phyloP scores from a whole-genome alignment of 2,113 vertebrate genomes.

The Pseudorectes ferrugineus region DNA sequence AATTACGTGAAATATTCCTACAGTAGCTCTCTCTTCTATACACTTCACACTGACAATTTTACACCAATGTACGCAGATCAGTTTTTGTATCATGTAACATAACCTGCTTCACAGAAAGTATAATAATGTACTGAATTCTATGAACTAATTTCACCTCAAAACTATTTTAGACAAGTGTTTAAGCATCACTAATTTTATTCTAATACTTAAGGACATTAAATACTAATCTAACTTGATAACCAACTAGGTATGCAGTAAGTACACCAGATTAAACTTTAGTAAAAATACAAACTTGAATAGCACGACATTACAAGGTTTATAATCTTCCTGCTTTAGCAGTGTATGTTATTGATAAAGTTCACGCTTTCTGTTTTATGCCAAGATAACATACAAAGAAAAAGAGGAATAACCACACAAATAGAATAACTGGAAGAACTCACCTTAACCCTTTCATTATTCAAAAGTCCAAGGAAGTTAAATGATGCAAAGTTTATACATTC shows the following conservation, averaged over 20 bases:
- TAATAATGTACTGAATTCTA: background rate
- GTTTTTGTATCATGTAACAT: background rate
- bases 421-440: constrained; percentile 65
- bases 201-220: background rate
- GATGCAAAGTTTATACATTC: constrained; percentile 94
- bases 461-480: constrained; percentile 93
- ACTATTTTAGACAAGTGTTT: background rate
- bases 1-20: background rate
- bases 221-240: background rate
- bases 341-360: background rate
- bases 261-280: background rate
- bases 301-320: background rate
- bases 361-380: background rate
- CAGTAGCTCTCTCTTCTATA: background rate
- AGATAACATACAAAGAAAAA: background rate
- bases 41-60: background rate
- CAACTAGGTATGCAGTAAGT: background rate
- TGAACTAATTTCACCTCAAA: background rate
- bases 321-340: background rate
- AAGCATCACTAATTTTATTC: background rate
- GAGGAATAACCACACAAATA: background rate
- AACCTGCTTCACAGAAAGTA: background rate
- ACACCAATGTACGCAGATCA: background rate
- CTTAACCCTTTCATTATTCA: constrained; percentile 90
- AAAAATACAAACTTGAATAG: background rate